Base-by-base conservation (phyloP, 2,888 invertebrate species). In the Plemyria rubiginata region DNA sequence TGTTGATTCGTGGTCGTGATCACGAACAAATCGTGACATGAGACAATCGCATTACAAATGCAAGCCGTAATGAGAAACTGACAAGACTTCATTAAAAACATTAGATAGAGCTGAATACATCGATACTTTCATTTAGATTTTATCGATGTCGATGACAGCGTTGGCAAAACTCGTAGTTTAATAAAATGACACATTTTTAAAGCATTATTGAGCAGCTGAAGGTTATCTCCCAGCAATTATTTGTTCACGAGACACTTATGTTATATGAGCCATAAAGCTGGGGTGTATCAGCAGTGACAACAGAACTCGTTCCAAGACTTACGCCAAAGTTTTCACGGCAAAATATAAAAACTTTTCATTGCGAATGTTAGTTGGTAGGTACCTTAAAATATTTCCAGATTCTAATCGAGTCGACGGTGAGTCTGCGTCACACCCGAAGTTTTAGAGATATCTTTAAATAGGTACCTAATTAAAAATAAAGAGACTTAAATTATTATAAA, bases 201-300 rank as follows among this genome's bases (percentile, higher is more conserved):
- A 57, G 43, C 49, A 60, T 56, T 50, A 50, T 52, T 62, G 50
- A 50, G 41, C 38, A 52, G 36, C 29, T 41, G 43, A 72, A 76
- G 72, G 74, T 72, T 68, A 73, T 50, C 49, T 66, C 54, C 3
- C 56, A 51, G 54, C 77, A 81, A 82, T 82, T 79, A 84, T 79
- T 72, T 74, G 70, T 75, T 76, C 75, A 78, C 78, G 80, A 75
- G 65, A 79, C 82, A 79, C 70, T 83, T 77, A 70, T 66, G 61
- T 70, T 78, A 75, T 74, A 80, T 80, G 79, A 75, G 70, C 76
- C 81, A 75, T 80, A 77, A 79, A 80, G 65, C 66, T 72, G 72
- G 59, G 73, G 71, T 74, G 75, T 69, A 72, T 74, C 76, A 72
- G 76, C 77, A 75, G 66, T 69, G 59, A 68, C 65, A 68, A 72